phyloP scores from a whole-genome alignment of 2,113 vertebrate species.

The Ovis aries region ARS-UI_Ramb_v3.0 NC_056055.1:144856001-144856500 shows the following conservation, averaged over 20 bases:
- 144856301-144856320: constrained; percentile 74
- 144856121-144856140: background rate
- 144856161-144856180: constrained; percentile 5
- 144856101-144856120: constrained; percentile 10
- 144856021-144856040: background rate
- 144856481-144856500: background rate
- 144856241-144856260: constrained; percentile 46
- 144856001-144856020: constrained; percentile 31
- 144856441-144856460: background rate
- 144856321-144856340: constrained; percentile 33
- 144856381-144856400: constrained; percentile 7
- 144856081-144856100: background rate
- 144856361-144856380: constrained; percentile 62
- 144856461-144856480: background rate
- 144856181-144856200: background rate
- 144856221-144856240: background rate
- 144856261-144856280: constrained; percentile 44
- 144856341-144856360: constrained; percentile 61
- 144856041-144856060: background rate
- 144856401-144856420: background rate
- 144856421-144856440: background rate
- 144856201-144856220: background rate
- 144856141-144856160: background rate
- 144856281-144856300: constrained; percentile 85
- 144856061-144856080: background rate